Percentiles rank a stretch among this genome's conserved stretches.
Conservation (phyloP, 2,888 invertebrate genomes). For the Isoperla grammatica region DNA sequence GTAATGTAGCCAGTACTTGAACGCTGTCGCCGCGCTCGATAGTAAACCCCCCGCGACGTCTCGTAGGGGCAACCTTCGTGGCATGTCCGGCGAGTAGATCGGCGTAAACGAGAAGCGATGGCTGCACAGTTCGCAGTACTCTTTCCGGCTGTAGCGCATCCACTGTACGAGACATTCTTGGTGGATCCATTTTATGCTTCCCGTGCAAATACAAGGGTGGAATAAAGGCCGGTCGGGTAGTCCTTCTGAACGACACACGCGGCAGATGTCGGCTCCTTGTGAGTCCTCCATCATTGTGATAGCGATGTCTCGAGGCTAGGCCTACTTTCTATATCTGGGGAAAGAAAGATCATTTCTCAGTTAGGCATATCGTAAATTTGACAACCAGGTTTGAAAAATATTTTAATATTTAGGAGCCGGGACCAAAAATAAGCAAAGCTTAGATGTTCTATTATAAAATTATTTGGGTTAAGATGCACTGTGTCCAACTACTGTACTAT, state of each 20-base stretch:
- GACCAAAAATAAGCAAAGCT: no score
- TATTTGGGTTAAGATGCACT: no score
- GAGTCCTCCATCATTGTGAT: conserved; percentile 47
- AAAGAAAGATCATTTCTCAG: no score
- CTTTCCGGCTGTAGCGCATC: conserved; percentile 98
- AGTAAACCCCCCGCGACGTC: conserved; percentile 89
- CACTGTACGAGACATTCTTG: conserved; percentile 98
- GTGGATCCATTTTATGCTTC: conserved; percentile 98
- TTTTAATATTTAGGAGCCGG: no score
- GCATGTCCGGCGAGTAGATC: conserved; percentile 99
- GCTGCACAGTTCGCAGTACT: conserved; percentile 97
- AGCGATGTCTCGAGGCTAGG: not conserved
- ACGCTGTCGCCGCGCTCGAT: conserved; percentile 83
- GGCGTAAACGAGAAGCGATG: conserved; percentile 98
- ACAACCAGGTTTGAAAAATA: no score
- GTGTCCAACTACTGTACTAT: no score
- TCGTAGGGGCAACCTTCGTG: conserved; percentile 86
- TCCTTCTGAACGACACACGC: conserved; percentile 95
- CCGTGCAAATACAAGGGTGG: conserved; percentile 98
- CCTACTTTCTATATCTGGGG: no score
- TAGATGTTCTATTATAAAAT: no score
- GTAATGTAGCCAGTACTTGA: conserved; percentile 96
- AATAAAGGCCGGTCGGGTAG: conserved; percentile 87
- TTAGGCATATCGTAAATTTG: no score
- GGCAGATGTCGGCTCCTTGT: conserved; percentile 83